Evolutionary conservation across 92 coral and sea anemone species (phyloP), one percentile per base, ranked within the genome.

Genomic region (Virgularia gustaviana): DNA sequence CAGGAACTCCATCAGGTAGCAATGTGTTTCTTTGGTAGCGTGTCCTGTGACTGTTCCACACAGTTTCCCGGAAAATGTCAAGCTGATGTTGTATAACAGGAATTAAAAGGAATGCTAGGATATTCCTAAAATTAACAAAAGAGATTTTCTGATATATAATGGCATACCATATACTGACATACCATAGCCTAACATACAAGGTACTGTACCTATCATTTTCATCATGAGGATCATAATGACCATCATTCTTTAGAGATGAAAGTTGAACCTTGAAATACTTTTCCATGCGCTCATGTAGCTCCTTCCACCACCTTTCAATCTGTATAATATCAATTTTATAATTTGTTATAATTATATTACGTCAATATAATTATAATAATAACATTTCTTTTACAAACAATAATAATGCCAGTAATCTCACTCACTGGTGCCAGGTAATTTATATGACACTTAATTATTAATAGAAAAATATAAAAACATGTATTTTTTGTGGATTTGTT

Each of bases 261-360:
- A 57, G 35, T 25, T 57, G 63, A 9, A 57, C 63, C 18, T 57
- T 57, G 29, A 57, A 62, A 34, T 31, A 62, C 37, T 62, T 62
- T 20, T 62, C 68, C 68, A 62, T 62, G 37, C 45, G 45, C 23
- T 62, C 68, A 31, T 62, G 68, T 12, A 62, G 68, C 37, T 62
- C 68, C 68, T 62, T 62, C 68, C 68, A 62, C 68, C 68, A 62
- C 24, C 68, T 4, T 36, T 62, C 68, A 25, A 62, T 62, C 68
- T 62, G 36, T n/a, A n/a, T n/a, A n/a, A n/a, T n/a, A n/a, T n/a
- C n/a, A n/a, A n/a, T n/a, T n/a, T n/a, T n/a, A n/a, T n/a, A n/a
- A n/a, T n/a, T n/a, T n/a, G n/a, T n/a, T n/a, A n/a, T n/a, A n/a
- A n/a, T n/a, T n/a, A n/a, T n/a, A n/a, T n/a, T n/a, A n/a, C n/a